A percentile compares a stretch with the other conserved stretches of the same genome.
phyloP scores from a whole-genome alignment of 2,888 invertebrate genomes.

The Lamellibrachia columna region DNA sequence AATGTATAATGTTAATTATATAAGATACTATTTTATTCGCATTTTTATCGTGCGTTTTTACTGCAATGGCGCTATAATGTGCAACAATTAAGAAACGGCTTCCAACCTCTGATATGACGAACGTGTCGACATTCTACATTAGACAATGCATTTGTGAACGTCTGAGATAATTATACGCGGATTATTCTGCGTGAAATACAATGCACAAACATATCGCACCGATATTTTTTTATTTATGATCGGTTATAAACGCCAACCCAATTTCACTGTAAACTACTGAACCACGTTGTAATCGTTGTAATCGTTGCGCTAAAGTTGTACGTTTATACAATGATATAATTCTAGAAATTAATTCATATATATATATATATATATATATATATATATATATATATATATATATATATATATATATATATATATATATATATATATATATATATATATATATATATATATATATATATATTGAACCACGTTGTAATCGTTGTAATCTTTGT shows the following conservation, averaged over 20 bases:
- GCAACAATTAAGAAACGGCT: background rate
- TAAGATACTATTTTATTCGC: background rate
- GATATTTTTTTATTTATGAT: background rate
- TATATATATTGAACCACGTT: no score
- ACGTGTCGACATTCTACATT: background rate
- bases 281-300: no score
- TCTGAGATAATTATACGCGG: background rate
- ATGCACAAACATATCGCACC: background rate
- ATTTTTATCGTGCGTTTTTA: background rate
- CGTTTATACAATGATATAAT: no score
- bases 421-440: no score
- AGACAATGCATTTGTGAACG: background rate
- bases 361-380: no score
- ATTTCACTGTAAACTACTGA: no score
- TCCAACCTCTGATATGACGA: background rate
- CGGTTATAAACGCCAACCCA: background rate
- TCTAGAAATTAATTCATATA: no score
- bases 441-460: no score
- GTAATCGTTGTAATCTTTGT: no score
- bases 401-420: no score
- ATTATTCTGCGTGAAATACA: background rate
- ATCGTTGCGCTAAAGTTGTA: no score
- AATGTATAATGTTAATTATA: background rate
- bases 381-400: no score
- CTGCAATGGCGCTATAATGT: background rate